Conservation (phyloP, 2,113 vertebrate genomes). For the Toxostoma redivivum region DNA sequence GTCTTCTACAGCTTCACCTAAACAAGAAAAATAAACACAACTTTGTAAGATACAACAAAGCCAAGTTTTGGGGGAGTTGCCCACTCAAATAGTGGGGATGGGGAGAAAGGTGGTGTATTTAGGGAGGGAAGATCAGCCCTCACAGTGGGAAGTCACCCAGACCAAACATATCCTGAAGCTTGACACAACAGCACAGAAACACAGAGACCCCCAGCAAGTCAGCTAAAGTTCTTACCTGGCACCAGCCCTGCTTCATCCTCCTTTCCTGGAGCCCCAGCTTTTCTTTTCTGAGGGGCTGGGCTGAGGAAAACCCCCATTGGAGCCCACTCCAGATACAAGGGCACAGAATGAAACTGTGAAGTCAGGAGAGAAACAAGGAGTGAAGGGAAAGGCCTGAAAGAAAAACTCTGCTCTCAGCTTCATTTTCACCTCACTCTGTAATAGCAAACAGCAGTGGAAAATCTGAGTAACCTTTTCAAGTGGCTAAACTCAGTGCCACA, state of each 20-base stretch:
- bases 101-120: background rate
- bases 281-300: constrained; percentile 27
- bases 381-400: background rate
- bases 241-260: background rate
- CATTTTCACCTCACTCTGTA: background rate
- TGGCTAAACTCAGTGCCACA: background rate
- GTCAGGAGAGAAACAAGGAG: background rate
- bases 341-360: constrained; percentile 75
- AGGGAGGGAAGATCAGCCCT: background rate
- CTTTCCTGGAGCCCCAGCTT: background rate
- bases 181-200: background rate
- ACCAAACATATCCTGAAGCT: background rate
- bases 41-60: background rate
- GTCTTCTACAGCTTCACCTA: background rate
- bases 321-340: constrained; percentile 94
- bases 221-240: constrained; percentile 20
- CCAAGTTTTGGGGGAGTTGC: background rate
- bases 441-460: background rate
- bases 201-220: background rate
- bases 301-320: constrained; percentile 84
- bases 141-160: background rate
- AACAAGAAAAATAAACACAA: background rate
- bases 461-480: background rate
- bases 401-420: background rate
- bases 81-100: background rate